Percentiles rank a stretch among this genome's conserved stretches.
Evolutionary conservation across 92 coral and sea anemone species (phyloP).

Genomic region (Parazoanthus atlanticus): DNA sequence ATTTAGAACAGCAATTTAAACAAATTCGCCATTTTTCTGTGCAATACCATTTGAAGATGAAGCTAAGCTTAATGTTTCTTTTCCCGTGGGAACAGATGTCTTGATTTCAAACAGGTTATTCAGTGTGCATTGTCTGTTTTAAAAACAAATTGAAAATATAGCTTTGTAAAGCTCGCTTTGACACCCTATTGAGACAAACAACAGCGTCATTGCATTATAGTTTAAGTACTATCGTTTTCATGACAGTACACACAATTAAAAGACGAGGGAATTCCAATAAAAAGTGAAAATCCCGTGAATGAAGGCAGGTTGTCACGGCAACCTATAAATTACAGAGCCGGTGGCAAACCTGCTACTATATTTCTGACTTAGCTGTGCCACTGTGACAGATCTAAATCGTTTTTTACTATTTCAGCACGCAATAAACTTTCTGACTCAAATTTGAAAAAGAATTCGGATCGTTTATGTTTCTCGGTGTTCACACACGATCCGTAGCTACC

Average conservation of each 20-base stretch:
- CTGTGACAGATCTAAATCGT: background rate
- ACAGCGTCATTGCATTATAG: background rate
- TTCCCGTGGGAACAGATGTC: background rate
- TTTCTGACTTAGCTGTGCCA: background rate
- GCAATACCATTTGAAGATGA: background rate
- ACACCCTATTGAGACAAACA: background rate
- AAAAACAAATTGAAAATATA: too few species aligned
- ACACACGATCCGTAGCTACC: background rate
- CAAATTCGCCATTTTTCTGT: background rate
- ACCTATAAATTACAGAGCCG: background rate
- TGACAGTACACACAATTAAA: background rate
- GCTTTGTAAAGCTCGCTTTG: background rate
- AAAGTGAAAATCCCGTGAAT: too few species aligned
- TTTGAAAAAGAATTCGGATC: too few species aligned
- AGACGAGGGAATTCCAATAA: background rate
- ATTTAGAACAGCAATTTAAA: background rate
- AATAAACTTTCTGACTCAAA: background rate
- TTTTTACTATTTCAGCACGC: background rate
- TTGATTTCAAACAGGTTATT: background rate
- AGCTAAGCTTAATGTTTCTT: background rate
- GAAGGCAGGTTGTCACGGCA: background rate
- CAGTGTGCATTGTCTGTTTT: background rate
- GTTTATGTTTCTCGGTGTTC: too few species aligned
- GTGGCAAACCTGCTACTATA: background rate
- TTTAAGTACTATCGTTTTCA: background rate